A percentile compares a stretch with the other conserved stretches of the same genome.
phyloP scores from a whole-genome alignment of 2,888 invertebrate species.

The Acrobasis repandana region DNA sequence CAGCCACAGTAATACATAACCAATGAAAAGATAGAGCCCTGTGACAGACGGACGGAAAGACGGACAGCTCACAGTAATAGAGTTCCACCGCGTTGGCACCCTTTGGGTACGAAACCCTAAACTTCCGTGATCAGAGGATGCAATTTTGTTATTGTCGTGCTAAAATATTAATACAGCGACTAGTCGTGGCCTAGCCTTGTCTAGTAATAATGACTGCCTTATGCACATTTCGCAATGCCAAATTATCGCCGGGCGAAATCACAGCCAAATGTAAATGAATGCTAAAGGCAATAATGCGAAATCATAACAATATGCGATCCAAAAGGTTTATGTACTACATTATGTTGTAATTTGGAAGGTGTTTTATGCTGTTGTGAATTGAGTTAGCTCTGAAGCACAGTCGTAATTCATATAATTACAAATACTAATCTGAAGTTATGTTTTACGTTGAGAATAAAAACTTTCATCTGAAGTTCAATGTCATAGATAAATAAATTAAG shows the following conservation, averaged over 20 bases:
- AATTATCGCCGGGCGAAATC: constrained; percentile 28
- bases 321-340: not conserved
- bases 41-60: too few relatives aligned
- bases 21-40: too few relatives aligned
- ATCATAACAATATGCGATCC: constrained; percentile 14
- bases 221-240: constrained; percentile 38
- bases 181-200: constrained; percentile 33
- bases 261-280: constrained; percentile 12
- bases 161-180: constrained; percentile 44
- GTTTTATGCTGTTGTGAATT: not conserved
- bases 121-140: constrained; percentile 50
- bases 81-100: too few relatives aligned
- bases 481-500: too few relatives aligned
- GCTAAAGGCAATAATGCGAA: constrained; percentile 23
- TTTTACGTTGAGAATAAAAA: too few relatives aligned
- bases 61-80: too few relatives aligned
- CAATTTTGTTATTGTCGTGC: constrained; percentile 47
- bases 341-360: constrained; percentile 2
- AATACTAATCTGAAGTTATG: too few relatives aligned
- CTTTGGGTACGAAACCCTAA: too few relatives aligned
- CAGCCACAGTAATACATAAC: too few relatives aligned
- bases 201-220: constrained; percentile 28
- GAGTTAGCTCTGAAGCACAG: too few relatives aligned
- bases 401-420: too few relatives aligned
- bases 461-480: too few relatives aligned